Base-by-base conservation (phyloP, 1,140 invertebrate species). In the Tyrophagus putrescentiae region DNA sequence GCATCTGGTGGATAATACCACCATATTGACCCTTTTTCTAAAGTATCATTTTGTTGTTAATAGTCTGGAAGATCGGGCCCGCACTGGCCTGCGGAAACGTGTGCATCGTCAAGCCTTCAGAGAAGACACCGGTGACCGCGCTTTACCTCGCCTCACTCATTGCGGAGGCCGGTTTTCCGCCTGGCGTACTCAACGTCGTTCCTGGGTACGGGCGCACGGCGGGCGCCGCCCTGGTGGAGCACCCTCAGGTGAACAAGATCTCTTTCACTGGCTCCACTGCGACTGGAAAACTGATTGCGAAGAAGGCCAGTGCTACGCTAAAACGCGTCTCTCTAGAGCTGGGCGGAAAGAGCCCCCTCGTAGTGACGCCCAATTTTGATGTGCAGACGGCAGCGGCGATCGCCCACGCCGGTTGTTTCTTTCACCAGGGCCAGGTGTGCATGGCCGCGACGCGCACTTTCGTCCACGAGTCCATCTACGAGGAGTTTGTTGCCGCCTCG, bases 271-370 rank as follows among this genome's bases (percentile, higher is more conserved):
- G 90, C 77, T 28, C 32, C 23, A 53, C 54, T 7, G 63, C 83
- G 81, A 78, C 78, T 50, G 89, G 90, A 3, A 77, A 80, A 56
- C 66, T 84, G 18, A 82, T 94, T 34, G 78, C 85, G 77, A 70
- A 77, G 67, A 80, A 81, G 32, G 79, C 87, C 6, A 83, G 81
- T 1, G 80, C 76, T 32, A 93, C 92, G 70, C 72, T 97, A 62
- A 97, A 97, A 72, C 77, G 90, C 60, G 82, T 89, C 0, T 91
- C 88, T 0, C 72, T 98, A 57, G 93, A 98, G 75, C 73, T 97
- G 64, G 93, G 93, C 52, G 93, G 93, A 54, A 97, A 97, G 72
- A 91, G 86, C 50, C 92, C 93, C 0, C 71, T 87, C 21, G 80
- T 93, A 31, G 75, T 93, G 25, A 85, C 85, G 67, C 79, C 84